These are phyloP conservation scores for Bombus huntii DNA, from an alignment of 1,140 invertebrate genomes.

Conservation along the genomic window DNA sequence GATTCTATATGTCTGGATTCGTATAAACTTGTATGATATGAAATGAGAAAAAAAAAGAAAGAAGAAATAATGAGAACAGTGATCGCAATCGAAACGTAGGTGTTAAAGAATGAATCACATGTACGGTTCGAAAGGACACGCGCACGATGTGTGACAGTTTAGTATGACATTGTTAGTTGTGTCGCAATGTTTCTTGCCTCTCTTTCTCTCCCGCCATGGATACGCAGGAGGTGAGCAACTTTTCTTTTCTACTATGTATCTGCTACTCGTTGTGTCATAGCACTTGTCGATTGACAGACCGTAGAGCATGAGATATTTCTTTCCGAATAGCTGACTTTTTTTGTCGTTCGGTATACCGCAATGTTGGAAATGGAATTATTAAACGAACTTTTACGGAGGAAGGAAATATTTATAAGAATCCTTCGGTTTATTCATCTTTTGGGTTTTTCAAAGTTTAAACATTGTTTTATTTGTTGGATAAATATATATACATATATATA, in stretches of 20 bases:
- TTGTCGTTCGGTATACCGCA: no score
- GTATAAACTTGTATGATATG: constrained; percentile 46
- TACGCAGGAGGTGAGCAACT: constrained; percentile 82
- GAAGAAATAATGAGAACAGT: not conserved
- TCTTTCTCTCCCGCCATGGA: constrained; percentile 74
- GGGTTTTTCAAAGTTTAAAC: not conserved
- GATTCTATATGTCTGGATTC: constrained; percentile 56
- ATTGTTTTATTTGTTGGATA: not conserved
- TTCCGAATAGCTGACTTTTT: not conserved
- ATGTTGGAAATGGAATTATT: constrained; percentile 17
- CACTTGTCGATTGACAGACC: constrained; percentile 9
- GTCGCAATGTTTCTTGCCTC: constrained; percentile 82
- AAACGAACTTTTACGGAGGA: not conserved
- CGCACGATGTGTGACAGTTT: constrained; percentile 66
- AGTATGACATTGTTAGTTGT: constrained; percentile 82
- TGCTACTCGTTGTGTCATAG: constrained; percentile 26
- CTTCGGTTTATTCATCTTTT: not conserved
- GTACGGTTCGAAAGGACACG: constrained; percentile 45
- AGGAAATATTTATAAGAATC: not conserved
- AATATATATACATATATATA: not conserved
- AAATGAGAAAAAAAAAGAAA: not conserved
- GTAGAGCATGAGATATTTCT: constrained; percentile 31
- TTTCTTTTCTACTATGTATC: constrained; percentile 29
- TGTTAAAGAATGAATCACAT: constrained; percentile 37
- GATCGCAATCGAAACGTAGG: constrained; percentile 45